These are phyloP conservation scores for Heliopora coerulea DNA, from an alignment of 92 coral and sea anemone species.

Conservation along the genomic window DNA sequence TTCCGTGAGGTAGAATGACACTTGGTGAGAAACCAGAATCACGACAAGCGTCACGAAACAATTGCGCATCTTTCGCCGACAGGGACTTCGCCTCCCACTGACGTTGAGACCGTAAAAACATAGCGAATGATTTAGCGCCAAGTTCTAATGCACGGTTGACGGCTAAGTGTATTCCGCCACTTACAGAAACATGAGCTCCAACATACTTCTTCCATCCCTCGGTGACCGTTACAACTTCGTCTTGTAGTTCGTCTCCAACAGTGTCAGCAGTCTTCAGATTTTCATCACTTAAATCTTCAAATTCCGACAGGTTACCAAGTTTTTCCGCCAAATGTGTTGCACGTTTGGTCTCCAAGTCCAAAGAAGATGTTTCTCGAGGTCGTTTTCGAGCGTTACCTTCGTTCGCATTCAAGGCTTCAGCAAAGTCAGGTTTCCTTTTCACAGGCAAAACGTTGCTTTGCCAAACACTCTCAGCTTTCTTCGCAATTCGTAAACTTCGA, in stretches of 20 bases:
- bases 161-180: slow-evolving; percentile 79
- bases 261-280: neutral
- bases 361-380: neutral
- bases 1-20: slow-evolving; percentile 88
- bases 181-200: slow-evolving; percentile 92
- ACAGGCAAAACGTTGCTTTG: neutral
- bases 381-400: neutral
- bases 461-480: neutral
- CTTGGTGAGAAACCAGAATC: slow-evolving; percentile 60
- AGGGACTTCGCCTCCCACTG: slow-evolving; percentile 87
- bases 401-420: neutral
- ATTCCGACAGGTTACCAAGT: neutral
- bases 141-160: slow-evolving; percentile 69
- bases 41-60: slow-evolving; percentile 67
- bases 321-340: neutral
- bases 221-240: neutral
- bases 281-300: neutral
- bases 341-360: too few relatives aligned
- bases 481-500: neutral
- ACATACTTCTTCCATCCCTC: slow-evolving; percentile 51
- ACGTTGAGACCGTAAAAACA: slow-evolving; percentile 81
- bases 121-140: slow-evolving; percentile 85
- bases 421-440: neutral
- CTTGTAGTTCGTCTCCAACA: neutral
- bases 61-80: slow-evolving; percentile 62